phyloP scores from a whole-genome alignment of 1,140 invertebrate species.

The Potamilus streckersoni region DNA sequence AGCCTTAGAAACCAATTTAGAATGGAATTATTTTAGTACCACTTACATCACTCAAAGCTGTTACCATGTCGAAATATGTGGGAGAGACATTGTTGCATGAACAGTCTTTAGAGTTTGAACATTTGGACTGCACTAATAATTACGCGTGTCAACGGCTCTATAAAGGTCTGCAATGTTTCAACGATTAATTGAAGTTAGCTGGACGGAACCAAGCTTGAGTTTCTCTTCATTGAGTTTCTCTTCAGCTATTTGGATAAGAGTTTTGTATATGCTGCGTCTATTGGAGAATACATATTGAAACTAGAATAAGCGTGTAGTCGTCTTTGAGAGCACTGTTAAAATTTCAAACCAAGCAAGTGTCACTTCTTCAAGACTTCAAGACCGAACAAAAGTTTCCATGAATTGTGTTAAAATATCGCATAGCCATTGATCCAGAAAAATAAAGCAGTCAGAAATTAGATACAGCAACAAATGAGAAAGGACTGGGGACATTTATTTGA shows the following conservation, averaged over 20 bases:
- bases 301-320: slow-evolving; percentile 6
- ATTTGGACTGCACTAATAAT: no score
- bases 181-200: no score
- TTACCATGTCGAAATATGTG: no score
- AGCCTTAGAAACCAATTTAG: no score
- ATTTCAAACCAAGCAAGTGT: slow-evolving; percentile 25
- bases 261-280: slow-evolving; percentile 6
- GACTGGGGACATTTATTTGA: slow-evolving; percentile 3
- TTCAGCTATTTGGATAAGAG: slow-evolving; percentile 26
- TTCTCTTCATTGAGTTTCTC: no score
- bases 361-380: slow-evolving; percentile 17
- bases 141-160: no score
- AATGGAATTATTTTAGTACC: no score
- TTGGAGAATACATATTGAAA: background rate
- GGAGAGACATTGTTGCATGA: no score
- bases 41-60: no score
- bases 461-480: background rate
- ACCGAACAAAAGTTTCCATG: background rate
- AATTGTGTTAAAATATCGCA: background rate
- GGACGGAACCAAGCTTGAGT: no score
- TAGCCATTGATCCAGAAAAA: background rate
- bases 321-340: background rate
- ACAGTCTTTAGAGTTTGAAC: no score
- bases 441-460: slow-evolving; percentile 1
- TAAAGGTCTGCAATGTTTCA: no score